phyloP scores from a whole-genome alignment of 2,797 vertebrate genomes.

The Gymnopithys bicolor region DNA sequence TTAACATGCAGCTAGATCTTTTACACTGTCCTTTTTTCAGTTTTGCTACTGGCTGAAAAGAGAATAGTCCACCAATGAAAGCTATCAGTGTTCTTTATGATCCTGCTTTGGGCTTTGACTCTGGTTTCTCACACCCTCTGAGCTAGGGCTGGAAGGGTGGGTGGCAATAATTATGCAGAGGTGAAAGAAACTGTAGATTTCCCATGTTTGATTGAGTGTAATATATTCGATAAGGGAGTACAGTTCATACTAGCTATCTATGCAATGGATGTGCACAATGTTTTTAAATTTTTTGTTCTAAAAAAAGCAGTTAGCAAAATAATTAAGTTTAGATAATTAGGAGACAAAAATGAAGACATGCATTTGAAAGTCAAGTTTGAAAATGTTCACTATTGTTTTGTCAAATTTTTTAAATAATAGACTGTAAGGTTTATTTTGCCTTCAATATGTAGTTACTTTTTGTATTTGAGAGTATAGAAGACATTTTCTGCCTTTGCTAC shows the following conservation, averaged over 20 bases:
- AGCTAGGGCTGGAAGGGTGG: background rate
- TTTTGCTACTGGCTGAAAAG: background rate
- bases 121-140: background rate
- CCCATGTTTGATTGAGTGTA: background rate
- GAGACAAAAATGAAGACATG: background rate
- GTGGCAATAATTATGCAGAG: background rate
- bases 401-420: background rate
- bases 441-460: background rate
- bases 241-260: background rate
- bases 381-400: background rate
- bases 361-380: background rate
- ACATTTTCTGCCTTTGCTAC: background rate
- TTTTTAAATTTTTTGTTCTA: background rate
- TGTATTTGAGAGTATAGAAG: background rate
- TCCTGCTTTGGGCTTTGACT: background rate
- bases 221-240: background rate
- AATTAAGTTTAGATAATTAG: background rate
- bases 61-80: background rate
- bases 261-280: background rate
- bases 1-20: background rate
- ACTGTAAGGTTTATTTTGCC: background rate
- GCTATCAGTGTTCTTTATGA: background rate
- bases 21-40: background rate
- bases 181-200: background rate
- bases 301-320: background rate